Base-by-base conservation (phyloP, 2,888 invertebrate species). In the Cecidostiba fungosa region DNA sequence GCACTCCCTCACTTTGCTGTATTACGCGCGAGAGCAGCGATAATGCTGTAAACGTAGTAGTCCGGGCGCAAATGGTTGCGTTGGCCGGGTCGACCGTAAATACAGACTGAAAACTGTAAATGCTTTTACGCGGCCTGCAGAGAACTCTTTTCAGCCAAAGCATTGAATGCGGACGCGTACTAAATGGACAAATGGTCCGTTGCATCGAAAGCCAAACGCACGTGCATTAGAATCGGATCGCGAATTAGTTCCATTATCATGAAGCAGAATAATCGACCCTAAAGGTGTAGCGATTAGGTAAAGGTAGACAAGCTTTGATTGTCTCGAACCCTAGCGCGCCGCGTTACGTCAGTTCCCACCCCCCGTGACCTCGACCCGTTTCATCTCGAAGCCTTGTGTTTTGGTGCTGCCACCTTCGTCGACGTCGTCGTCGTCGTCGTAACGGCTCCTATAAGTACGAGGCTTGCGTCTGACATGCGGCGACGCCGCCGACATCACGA, bases 221-320 rank as follows among this genome's bases (percentile, higher is more conserved):
- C n/a, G 54, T n/a, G 2, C 54, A 54, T 54, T 6, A 54, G 54
- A 54, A 47, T 47, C 8, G n/a, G 19, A 54, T 54, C 54, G n/a
- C 54, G n/a, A 54, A n/a, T 54, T 6, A 14, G 14, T 62, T 23
- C 14, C 19, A 62, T 62, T n/a, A 62, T 19, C 59, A 23, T 32
- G 32, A 12, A 66, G 23, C 29, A 26, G 12, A 10, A 50, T 80
- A 66, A 39, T 72, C 59, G 72, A 59, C 29, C 29, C 14, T 32
- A 19, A 43, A 36, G 36, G 29, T 43, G 66, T 23, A 36, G 47
- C 69, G 23, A 39, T 32, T 43, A 26, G 47, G 73, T 12, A 39
- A 70, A 23, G 54, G 79, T 74, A 69, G 70, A 72, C 79, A 70
- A 47, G 59, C 74, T 47, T 76, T 85, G 70, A 81, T 77, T 54